Evolutionary conservation across 30 jellyfish, hydroid and myxozoan genomes (phyloP), one percentile per base, ranked within the genome.

Genomic region (Pseudorhiza aurosa): DNA sequence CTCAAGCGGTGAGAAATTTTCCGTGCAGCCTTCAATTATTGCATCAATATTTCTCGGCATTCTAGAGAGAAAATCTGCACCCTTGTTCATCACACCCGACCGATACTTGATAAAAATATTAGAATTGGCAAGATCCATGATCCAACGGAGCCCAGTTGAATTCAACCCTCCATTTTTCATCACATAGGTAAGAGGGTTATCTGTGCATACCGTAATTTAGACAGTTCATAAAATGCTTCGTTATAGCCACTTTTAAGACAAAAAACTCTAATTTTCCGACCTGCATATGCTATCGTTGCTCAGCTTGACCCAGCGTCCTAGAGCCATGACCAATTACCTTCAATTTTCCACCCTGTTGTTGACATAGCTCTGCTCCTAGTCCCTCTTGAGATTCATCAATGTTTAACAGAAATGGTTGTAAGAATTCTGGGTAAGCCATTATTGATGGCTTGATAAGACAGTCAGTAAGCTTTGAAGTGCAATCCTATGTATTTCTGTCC

Each of bases 211-310:
- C 33, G 51, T 75, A 86, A 42, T 65, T 56, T n/a, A 86, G 63
- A 44, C 25, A 86, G 42, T 75, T 82, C 9, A 82, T 27, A 28
- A 86, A 86, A 18, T 86, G 85, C 4, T 86, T 87, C 35, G 79
- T 27, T 22, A 86, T 50, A 11, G 87, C 89, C 96, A 91, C 65
- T 45, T 74, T 74, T 32, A 72, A 43, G 24, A 82, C 96, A 26
- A 85, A 75, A 21, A 69, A 28, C 35, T 81, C 93, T 60, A 65
- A 51, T 57, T 81, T 81, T 15, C 86, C 93, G 15, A 53, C 26
- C 50, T 81, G 93, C 5, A 45, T 49, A 21, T 65, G 93, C 24
- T 36, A 81, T 24, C 68, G 67, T 18, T 56, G 67, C 42, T 81
- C 86, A 14, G 95, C 88, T 69, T 78, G 63, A 18, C 53, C 8